Conservation (phyloP, 1,140 invertebrate species). For the Platyscapa corneri region DNA sequence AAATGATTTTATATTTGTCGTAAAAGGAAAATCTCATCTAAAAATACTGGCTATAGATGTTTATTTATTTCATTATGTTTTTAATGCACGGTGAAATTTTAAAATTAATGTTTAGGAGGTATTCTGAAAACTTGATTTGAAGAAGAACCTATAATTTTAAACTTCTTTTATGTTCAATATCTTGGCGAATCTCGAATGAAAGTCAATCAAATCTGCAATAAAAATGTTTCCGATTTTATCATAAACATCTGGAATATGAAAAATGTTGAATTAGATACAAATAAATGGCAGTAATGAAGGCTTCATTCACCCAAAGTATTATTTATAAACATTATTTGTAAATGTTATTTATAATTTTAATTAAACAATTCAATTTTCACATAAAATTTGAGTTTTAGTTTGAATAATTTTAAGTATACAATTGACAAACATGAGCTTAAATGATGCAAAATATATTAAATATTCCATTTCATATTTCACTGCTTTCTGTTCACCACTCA, state of each 20-base stretch:
- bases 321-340: too few relatives aligned
- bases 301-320: too few relatives aligned
- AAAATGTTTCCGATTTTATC: neutral
- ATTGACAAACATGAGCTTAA: too few relatives aligned
- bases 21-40: neutral
- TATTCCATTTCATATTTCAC: neutral
- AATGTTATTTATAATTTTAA: too few relatives aligned
- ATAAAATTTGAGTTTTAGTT: too few relatives aligned
- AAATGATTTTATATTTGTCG: neutral
- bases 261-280: neutral
- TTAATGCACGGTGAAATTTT: neutral
- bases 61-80: slow-evolving; percentile 4
- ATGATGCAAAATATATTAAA: too few relatives aligned
- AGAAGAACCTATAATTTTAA: neutral
- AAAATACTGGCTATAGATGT: neutral
- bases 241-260: neutral
- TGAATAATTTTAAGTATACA: too few relatives aligned
- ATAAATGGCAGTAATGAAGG: neutral
- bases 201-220: slow-evolving; percentile 1
- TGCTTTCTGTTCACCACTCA: too few relatives aligned
- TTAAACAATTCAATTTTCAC: too few relatives aligned
- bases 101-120: neutral
- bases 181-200: neutral
- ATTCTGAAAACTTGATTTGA: neutral
- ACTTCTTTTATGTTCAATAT: neutral